phyloP scores from a whole-genome alignment of 2,113 vertebrate species.

The Callospermophilus lateralis region DNA sequence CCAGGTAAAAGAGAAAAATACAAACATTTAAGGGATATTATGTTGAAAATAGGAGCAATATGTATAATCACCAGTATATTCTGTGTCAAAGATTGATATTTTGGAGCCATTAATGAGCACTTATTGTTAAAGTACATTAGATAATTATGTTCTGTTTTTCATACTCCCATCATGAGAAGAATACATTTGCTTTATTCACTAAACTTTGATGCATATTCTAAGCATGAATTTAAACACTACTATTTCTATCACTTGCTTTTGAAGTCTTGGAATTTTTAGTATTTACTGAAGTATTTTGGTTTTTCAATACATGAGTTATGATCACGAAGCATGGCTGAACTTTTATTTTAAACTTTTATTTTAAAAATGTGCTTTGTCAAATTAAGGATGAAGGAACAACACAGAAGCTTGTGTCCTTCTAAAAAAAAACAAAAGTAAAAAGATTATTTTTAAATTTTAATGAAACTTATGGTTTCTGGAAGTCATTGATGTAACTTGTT shows the following conservation, averaged over 20 bases:
- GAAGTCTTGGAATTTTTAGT: slow-evolving; percentile 5
- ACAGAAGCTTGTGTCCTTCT: neutral
- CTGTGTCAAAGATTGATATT: neutral
- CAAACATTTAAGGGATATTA: neutral
- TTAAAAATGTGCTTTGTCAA: neutral
- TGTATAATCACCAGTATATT: neutral
- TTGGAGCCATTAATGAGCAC: neutral
- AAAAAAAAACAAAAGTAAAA: neutral
- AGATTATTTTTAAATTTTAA: fast-evolving
- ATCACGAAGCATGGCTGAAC: slow-evolving; percentile 31
- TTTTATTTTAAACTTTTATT: slow-evolving; percentile 35
- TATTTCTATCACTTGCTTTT: neutral
- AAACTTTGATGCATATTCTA: slow-evolving; percentile 3
- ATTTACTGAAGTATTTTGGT: slow-evolving; percentile 43
- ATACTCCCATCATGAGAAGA: neutral
- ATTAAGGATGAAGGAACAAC: slow-evolving; percentile 17
- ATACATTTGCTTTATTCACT: slow-evolving; percentile 23
- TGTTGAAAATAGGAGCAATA: slow-evolving; percentile 37
- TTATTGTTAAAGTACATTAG: neutral
- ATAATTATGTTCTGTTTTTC: neutral
- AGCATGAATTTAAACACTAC: neutral
- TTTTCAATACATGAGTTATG: slow-evolving; percentile 37
- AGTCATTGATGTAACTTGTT: slow-evolving; percentile 34
- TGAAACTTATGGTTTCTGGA: slow-evolving; percentile 43
- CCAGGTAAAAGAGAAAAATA: neutral